phyloP scores from a whole-genome alignment of 2,113 vertebrate species.

The Ranitomeya variabilis region DNA sequence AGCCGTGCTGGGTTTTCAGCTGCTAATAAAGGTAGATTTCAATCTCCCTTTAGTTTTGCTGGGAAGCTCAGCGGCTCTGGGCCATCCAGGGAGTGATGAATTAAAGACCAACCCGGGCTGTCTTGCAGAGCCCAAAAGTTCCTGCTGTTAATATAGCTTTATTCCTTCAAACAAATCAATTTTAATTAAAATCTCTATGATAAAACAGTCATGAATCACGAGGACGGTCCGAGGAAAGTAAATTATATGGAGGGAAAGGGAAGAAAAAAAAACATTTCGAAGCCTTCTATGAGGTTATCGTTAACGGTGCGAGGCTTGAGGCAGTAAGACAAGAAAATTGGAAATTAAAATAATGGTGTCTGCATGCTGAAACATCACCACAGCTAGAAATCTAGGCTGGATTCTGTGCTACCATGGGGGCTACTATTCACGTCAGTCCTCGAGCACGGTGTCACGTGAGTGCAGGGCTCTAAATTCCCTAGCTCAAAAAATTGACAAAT shows the following conservation, averaged over 20 bases:
- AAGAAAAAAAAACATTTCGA: neutral
- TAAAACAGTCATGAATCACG: slow-evolving; percentile 51
- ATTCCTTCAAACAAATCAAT: slow-evolving; percentile 46
- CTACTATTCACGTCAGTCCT: no score
- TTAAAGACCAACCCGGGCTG: slow-evolving; percentile 48
- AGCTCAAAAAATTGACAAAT: no score
- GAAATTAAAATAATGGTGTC: slow-evolving; percentile 44
- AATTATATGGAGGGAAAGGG: neutral
- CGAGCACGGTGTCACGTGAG: no score
- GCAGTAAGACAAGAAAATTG: slow-evolving; percentile 43
- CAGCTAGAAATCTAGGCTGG: neutral
- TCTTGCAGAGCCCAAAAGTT: slow-evolving; percentile 54
- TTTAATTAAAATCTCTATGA: slow-evolving; percentile 60
- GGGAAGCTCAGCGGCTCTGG: slow-evolving; percentile 46
- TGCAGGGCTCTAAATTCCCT: no score
- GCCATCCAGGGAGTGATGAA: slow-evolving; percentile 50
- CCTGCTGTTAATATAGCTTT: slow-evolving; percentile 46
- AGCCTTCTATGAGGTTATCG: slow-evolving; percentile 38
- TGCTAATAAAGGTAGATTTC: slow-evolving; percentile 55
- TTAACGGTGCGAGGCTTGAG: slow-evolving; percentile 29
- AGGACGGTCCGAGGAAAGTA: slow-evolving; percentile 46
- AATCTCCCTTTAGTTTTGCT: slow-evolving; percentile 49
- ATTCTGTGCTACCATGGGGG: neutral
- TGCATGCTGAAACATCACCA: neutral
- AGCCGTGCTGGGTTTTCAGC: slow-evolving; percentile 32